phyloP scores from a whole-genome alignment of 92 coral and sea anemone species.

The Plumapathes pennacea region DNA sequence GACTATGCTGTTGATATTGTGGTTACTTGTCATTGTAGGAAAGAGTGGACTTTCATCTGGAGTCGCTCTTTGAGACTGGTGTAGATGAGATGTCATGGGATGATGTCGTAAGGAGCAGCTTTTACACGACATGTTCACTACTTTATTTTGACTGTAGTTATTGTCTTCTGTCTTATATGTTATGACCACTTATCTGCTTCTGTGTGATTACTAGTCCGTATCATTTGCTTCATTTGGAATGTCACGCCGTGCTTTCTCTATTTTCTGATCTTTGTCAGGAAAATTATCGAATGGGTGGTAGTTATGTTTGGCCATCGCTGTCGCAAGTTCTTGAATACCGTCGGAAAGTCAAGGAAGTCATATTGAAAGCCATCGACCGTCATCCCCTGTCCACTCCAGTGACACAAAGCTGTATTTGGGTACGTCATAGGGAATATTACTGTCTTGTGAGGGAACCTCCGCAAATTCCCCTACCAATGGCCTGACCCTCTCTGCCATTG shows the following conservation, averaged over 20 bases:
- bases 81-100: conserved; percentile 83
- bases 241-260: too few relatives aligned
- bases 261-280: conserved; percentile 10
- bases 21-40: conserved; percentile 20
- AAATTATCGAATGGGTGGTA: conserved; percentile 70
- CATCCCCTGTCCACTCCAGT: conserved; percentile 54
- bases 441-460: too few relatives aligned
- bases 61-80: conserved; percentile 66
- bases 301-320: conserved; percentile 52
- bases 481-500: too few relatives aligned
- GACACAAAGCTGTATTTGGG: conserved; percentile 69
- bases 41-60: conserved; percentile 41
- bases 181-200: too few relatives aligned
- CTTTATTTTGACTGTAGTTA: background rate
- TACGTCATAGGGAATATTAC: conserved; percentile 15
- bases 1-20: too few relatives aligned
- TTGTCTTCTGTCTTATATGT: too few relatives aligned
- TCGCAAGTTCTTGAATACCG: conserved; percentile 49
- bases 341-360: conserved; percentile 27
- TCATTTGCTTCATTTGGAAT: too few relatives aligned
- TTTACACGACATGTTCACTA: background rate
- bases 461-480: too few relatives aligned
- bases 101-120: conserved; percentile 43
- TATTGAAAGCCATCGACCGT: conserved; percentile 47
- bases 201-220: too few relatives aligned